Conservation (phyloP, 2,888 invertebrate species). For the Macaria notata region DNA sequence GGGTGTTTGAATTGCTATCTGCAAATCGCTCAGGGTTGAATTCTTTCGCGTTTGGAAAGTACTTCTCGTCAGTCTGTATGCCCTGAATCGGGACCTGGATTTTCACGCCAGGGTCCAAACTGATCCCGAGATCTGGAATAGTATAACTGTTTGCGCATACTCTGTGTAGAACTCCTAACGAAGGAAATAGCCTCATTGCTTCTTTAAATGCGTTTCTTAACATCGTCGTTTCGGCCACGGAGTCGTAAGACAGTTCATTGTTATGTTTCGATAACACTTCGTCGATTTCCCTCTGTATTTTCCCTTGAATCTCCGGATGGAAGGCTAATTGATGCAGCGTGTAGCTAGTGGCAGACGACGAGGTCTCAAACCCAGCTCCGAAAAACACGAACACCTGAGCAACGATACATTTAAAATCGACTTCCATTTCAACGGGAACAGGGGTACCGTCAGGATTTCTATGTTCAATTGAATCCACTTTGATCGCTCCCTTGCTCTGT, state of each 20-base stretch:
- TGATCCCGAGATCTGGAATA: constrained; percentile 48
- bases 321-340: constrained; percentile 62
- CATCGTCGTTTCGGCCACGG: constrained; percentile 52
- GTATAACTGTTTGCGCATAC: constrained; percentile 48
- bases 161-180: constrained; percentile 52
- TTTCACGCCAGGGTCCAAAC: constrained; percentile 57
- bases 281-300: constrained; percentile 62
- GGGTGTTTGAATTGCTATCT: constrained; percentile 29
- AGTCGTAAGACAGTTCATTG: constrained; percentile 58
- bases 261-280: constrained; percentile 49
- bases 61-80: constrained; percentile 57
- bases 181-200: constrained; percentile 55
- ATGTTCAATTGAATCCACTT: constrained; percentile 56
- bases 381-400: constrained; percentile 65
- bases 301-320: constrained; percentile 59
- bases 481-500: constrained; percentile 50
- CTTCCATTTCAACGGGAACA: constrained; percentile 46
- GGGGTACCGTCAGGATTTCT: constrained; percentile 49
- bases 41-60: constrained; percentile 53
- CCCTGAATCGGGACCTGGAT: constrained; percentile 58
- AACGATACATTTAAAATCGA: constrained; percentile 46
- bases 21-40: constrained; percentile 55
- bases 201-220: constrained; percentile 58
- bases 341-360: constrained; percentile 65
- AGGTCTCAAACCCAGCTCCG: constrained; percentile 73